Percentiles rank a stretch among this genome's conserved stretches.
Conservation (phyloP, 2,888 invertebrate genomes). For the Xestia ashworthii region DNA sequence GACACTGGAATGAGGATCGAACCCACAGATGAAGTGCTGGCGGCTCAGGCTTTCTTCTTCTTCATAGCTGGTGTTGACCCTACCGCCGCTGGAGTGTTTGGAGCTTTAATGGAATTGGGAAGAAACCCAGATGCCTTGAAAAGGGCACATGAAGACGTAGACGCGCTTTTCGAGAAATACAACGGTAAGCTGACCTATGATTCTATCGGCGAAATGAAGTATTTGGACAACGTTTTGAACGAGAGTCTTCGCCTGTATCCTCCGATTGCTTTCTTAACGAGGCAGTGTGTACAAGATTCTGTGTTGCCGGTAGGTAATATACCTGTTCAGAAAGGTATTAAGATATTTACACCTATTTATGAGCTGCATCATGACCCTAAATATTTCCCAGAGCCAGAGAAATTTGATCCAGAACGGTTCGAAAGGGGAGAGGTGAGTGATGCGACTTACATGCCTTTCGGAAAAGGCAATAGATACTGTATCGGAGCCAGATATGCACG, state of each 20-base stretch:
- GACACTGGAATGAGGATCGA: slow-evolving; percentile 75
- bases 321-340: slow-evolving; percentile 75
- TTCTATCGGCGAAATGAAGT: slow-evolving; percentile 72
- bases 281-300: slow-evolving; percentile 73
- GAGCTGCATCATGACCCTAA: slow-evolving; percentile 84
- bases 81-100: slow-evolving; percentile 63
- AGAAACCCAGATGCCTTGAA: slow-evolving; percentile 72
- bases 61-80: slow-evolving; percentile 79
- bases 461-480: slow-evolving; percentile 83
- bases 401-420: slow-evolving; percentile 84
- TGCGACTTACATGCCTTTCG: slow-evolving; percentile 82
- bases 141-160: slow-evolving; percentile 55
- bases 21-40: slow-evolving; percentile 74
- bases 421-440: slow-evolving; percentile 70
- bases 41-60: slow-evolving; percentile 65
- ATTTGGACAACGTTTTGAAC: slow-evolving; percentile 75
- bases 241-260: slow-evolving; percentile 78
- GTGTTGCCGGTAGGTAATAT: slow-evolving; percentile 77
- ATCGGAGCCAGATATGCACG: slow-evolving; percentile 80
- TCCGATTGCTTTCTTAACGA: slow-evolving; percentile 73
- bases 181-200: slow-evolving; percentile 57
- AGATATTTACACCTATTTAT: slow-evolving; percentile 75
- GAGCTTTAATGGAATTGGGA: slow-evolving; percentile 74
- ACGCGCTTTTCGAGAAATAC: slow-evolving; percentile 50
- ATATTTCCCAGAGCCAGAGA: slow-evolving; percentile 83